Evolutionary conservation across 2,888 invertebrate species (phyloP), one percentile per base, ranked within the genome.

Genomic region (Athrips mouffetella): DNA sequence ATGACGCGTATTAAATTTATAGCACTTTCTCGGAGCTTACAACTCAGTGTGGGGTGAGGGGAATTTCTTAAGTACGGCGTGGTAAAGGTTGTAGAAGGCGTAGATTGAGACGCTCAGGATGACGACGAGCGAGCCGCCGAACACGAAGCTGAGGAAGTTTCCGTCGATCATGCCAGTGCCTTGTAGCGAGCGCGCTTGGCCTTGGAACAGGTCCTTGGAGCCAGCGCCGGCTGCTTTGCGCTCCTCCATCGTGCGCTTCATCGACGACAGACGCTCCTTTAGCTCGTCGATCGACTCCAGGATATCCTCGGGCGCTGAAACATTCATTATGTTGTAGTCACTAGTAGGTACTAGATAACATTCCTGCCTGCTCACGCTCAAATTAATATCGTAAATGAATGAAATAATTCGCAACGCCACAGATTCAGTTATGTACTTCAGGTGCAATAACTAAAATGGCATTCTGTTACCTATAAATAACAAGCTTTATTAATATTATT

Each of bases 161-260:
- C 93, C 94, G 67, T 96, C 94, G 35, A 96, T 95, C 69, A 96
- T 92, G 31, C 90, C 91, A n/a, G 89, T 84, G 0, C 79, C 90
- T 57, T 66, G 89, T 37, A 79, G 89, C 65, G 67, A 90, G 59
- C 62, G 76, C 10, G 76, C 90, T 65, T 76, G 86, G 39, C 76
- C 90, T 57, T 84, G 79, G 66, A 89, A 84, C 31, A 88, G 68
- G 47, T 89, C 89, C 40, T 85, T 82, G 15, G 86, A 89, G 46
- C 87, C 88, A 2, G 80, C 68, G 0, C 88, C 89, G 0, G 80
- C 75, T 0, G 89, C 84, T 60, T 90, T 91, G 23, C 94, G 84
- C 60, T 95, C 94, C 44, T 93, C 93, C 93, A 96, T 94, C 76
- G 95, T 81, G 56, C 91, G 89, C 67, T 94, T 96, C 95, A 96